Base-by-base conservation (phyloP, 2,797 vertebrate genomes). In the Tauraco hartlaubi region DNA sequence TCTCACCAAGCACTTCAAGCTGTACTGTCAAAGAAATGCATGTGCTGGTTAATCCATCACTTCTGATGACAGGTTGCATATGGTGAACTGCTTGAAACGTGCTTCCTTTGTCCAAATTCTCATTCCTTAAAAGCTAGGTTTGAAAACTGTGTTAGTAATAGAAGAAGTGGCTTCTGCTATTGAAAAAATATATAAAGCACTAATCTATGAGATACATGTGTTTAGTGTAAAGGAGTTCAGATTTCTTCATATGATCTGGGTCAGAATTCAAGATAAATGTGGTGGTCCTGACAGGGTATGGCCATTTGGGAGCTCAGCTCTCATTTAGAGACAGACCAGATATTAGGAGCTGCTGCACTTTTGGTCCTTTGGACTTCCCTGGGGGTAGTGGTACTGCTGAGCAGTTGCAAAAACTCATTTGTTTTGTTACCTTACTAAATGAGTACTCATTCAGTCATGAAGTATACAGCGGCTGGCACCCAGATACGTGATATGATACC, bases 21-120 rank as follows among this genome's bases (percentile, higher is more conserved):
- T 89, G 43, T 88, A 73, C 55, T 96, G 88, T 96, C 84, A 94
- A 90, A 87, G 41, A 90, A 94, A 88, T 85, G 52, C 21, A 71
- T 81, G 76, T 95, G 94, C 43, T 77, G 48, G 49, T 69, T 95
- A 95, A 97, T 93, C 26, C 15, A 85, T 80, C 37, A 37, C 25
- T 67, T 64, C 44, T 33, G 31, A 77, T 92, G 66, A 74, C 67
- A 80, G 39, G 28, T 71, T 89, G 33, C 68, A 28, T 85, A 49
- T 74, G 75, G 80, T 79, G 73, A 90, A 64, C 26, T 73, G 69
- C n/a, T 90, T 85, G 84, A 89, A 91, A 94, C 1, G 8, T 71
- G n/a, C 49, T 92, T 77, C 21, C 25, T 90, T 90, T 43, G 12
- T 44, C 25, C 28, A 77, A 28, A 37, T 46, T 39, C 69, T 93